Evolutionary conservation across 2,888 invertebrate genomes (phyloP), one percentile per base, ranked within the genome.

Genomic region (Nemapogon koenigi): DNA sequence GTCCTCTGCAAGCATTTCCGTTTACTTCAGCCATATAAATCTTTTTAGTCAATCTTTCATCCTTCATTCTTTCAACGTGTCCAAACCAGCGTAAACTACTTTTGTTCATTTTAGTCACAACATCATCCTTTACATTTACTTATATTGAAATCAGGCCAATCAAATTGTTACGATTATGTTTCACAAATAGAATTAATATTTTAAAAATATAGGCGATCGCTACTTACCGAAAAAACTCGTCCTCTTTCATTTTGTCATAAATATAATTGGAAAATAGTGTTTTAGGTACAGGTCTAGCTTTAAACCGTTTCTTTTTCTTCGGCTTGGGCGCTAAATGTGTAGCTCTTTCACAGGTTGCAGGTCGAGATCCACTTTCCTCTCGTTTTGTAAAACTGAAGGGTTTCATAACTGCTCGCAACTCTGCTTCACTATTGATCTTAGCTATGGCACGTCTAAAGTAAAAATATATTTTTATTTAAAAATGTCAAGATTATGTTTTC

Each of bases 241-340:
- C 86, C 53, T 89, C 87, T 45, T 85, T 81, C 80, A 86, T 85
- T 55, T 84, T 86, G 44, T 85, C 83, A 45, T 88, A 88, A 49
- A 88, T 81, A 44, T 86, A 86, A 51, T 86, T 86, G 11, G 86
- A 86, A 53, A 88, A 88, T 15, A 88, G 62, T 59, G 86, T 85
- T 53, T 81, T 86, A 1, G 89, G 88, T 7, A 88, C 82, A 0
- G 88, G 88, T 45, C 84, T 83, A 0, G 88, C 88, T 50, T 69
- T 81, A 52, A 89, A 88, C 29, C 72, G 63, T 48, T 81, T 83
- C 44, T 72, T 81, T 66, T 63, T 80, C 50, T 53, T 80, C 22
- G 51, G 49, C 42, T 76, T 73, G 2, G 75, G 69, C 1, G 69
- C 39, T 10, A 52, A 52, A 17, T 63, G 53, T 2, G 51, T 45